Conservation (phyloP, 2,113 vertebrate species). For the Pimephales promelas region DNA sequence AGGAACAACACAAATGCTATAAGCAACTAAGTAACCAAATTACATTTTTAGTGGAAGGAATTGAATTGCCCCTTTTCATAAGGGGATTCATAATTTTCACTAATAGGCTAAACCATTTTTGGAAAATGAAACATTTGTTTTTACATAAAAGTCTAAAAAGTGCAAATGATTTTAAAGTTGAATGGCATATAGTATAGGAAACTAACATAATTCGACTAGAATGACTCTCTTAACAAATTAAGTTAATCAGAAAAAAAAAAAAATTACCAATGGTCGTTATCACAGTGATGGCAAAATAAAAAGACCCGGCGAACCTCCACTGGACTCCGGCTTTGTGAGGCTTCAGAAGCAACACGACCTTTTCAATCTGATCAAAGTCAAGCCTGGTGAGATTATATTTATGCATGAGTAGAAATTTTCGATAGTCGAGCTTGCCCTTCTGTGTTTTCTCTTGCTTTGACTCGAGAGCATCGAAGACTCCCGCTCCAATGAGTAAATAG, state of each 20-base stretch:
- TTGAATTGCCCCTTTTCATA: neutral
- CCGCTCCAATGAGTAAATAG: constrained; percentile 94
- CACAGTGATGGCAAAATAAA: constrained; percentile 99
- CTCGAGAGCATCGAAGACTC: constrained; percentile 94
- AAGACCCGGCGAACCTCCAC: constrained; percentile 95
- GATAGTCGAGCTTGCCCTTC: constrained; percentile 80
- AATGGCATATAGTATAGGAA: neutral
- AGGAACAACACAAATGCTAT: neutral
- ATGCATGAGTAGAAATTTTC: constrained; percentile 80
- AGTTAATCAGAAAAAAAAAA: no score
- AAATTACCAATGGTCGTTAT: constrained; percentile 99
- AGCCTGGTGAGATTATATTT: constrained; percentile 89
- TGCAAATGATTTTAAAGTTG: neutral
- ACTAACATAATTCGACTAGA: neutral
- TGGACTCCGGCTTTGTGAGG: constrained; percentile 95
- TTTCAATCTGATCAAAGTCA: constrained; percentile 89
- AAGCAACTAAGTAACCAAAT: neutral
- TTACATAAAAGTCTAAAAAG: neutral
- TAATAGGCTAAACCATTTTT: no score
- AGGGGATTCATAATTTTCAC: neutral
- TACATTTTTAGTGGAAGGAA: neutral
- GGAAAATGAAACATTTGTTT: no score
- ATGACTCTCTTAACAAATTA: neutral
- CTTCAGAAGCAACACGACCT: constrained; percentile 87
- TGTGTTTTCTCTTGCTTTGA: constrained; percentile 88